Base-by-base conservation (phyloP, 2,113 vertebrate species). In the Enhydra lutris region DNA sequence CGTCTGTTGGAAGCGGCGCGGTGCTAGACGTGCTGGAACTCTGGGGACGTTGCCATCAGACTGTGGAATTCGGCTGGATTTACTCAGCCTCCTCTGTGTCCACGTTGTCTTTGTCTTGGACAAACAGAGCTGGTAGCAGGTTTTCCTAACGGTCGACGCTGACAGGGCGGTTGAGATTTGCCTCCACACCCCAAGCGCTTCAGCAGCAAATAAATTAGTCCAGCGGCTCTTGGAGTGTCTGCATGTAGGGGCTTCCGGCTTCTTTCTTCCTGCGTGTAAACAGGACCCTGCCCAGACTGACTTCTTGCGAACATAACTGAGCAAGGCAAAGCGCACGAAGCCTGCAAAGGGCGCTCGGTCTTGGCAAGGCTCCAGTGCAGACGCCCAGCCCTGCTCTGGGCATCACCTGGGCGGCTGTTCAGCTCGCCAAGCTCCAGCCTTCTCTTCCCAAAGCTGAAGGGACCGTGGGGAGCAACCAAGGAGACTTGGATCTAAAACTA, bases 391-490 rank as follows among this genome's bases (percentile, higher is more conserved):
- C 73, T 15, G 74, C 73, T 78, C 74, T 2, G 42, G 42, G 42
- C 7, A 2, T 31, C 74, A 4, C 9, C 24, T 15, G 12, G 23
- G 45, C 42, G 11, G 29, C 10, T 31, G 14, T 7, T 1, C 21
- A 34, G 10, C 20, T 3, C 1, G 21, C n/a, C 1, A 1, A n/a
- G 21, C 71, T 24, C 0, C 0, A 65, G 24, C 8, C 34, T 21
- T 26, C n/a, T 42, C 50, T 24, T 55, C 55, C 8, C 24, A 9
- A 26, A 2, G 42, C 26, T 10, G 59, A 42, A 0, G 9, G 47
- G 31, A 7, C 12, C 1, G 18, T 11, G 10, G 15, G 59, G 63
- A 45, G 47, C 50, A 26, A 4, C 3, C 7, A 0, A 0, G 1
- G 50, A 36, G 34, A 45, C 50, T 29, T 2, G 23, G 29, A n/a